Evolutionary conservation across 2,797 vertebrate genomes (phyloP), one percentile per base, ranked within the genome.

Genomic region (Aulostomus chinensis): DNA sequence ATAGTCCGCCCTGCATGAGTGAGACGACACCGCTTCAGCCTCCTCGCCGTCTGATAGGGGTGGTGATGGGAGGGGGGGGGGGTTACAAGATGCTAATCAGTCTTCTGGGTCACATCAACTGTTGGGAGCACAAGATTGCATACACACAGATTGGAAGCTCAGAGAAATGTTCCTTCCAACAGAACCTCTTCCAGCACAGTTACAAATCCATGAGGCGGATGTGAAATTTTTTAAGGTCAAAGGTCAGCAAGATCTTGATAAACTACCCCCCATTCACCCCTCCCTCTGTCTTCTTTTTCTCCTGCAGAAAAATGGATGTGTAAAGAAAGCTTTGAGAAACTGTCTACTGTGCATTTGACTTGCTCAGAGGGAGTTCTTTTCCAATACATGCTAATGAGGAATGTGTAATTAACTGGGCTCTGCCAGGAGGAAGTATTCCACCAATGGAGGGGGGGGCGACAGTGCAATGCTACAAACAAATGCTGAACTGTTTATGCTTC

Each of bases 11-110:
- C 71, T 46, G 74, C 78, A 72, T 79, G 81, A 76, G 73, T 68
- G 76, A 76, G 68, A 77, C 75, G 64, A 77, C 40, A 46, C 42
- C 28, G 49, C 67, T 71, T 53, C n/a, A n/a, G n/a, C n/a, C 51
- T 37, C 68, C 64, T 51, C 25, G 68, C 54, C 49, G 45, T 84
- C 78, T 72, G 67, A 76, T 61, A 77, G 81, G 65, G 46, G 73
- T 76, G 74, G 78, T 84, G 81, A 88, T 87, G 18, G 35, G 11
- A 1, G 5, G 14, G 10, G 14, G 24, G 38, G 76, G 83, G 74
- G 76, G 69, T 80, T 80, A 83, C 80, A 74, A 85, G 75, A 86
- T 83, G 82, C 72, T 55, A 52, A 66, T 73, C 64, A 32, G 55
- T 78, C 81, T 73, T 78, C 37, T 57, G 73, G 83, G 86, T 82